Evolutionary conservation across 2,888 invertebrate species (phyloP), one percentile per base, ranked within the genome.

Genomic region (Serripes groenlandicus): DNA sequence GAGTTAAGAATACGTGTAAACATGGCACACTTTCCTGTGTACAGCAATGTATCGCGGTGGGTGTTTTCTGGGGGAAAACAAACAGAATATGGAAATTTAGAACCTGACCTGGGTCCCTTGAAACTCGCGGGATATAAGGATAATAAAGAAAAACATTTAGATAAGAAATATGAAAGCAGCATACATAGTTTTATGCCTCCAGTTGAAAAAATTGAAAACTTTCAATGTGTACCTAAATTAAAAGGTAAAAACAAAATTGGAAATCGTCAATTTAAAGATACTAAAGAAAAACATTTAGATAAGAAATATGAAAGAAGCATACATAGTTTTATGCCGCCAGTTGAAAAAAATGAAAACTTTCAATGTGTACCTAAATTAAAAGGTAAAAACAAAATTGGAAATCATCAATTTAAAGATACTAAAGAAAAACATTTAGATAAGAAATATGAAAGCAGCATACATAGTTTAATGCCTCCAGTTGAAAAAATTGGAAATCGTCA

Each of bases 31-130:
- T 86, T 79, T 52, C 86, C 86, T 4, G 62, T 86, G 42, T 86
- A 84, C 69, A 82, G 84, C 56, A 86, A 86, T 78, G 86, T 86
- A 18, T 86, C 86, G 3, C 70, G 84, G 9, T 86, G 86, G 86
- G 83, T 84, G 72, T 86, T 86, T 66, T 78, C 84, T 58, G 82
- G 86, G 15, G 84, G 86, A 15, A 62, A 28, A 23, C 37, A 42
- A 66, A 66, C 66, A 37, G 35, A 66, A 3, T 64, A 64, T 15
- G 42, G 66, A 34, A 66, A 66, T 26, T 23, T 42, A 11, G 66
- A 66, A 66, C 37, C 23, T 35, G 66, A 42, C 28, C n/a, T 66
- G 3, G 42, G 66, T 23, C 66, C 35, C 15, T 15, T 66, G 26
- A 37, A 66, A 26, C 42, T 42, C 26, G 23, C 35, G 28, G 42